A percentile compares a stretch with the other conserved stretches of the same genome.
Conservation (phyloP, 2,797 vertebrate species). For the Steatocranus sp. region DNA sequence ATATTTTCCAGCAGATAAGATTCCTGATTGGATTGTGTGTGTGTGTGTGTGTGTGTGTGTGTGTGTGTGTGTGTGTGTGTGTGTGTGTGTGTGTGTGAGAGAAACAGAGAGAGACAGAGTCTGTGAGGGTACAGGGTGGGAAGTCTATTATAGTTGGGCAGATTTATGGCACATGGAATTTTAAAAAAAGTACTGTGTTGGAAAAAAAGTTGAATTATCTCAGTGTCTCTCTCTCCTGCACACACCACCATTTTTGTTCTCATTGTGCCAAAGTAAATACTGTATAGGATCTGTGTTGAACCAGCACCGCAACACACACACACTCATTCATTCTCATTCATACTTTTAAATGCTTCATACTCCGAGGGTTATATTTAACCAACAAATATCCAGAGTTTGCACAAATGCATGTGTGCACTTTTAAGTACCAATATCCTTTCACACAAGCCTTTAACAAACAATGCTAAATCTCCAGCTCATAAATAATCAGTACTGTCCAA, state of each 20-base stretch:
- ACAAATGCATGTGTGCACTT: neutral
- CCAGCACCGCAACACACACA: constrained; percentile 15
- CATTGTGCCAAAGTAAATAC: constrained; percentile 57
- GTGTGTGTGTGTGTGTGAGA: neutral
- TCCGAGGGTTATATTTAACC: constrained; percentile 17
- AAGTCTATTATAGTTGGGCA: constrained; percentile 8
- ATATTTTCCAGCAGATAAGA: neutral
- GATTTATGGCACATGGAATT: constrained; percentile 40
- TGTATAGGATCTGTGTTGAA: constrained; percentile 47
- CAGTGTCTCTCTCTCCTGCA: constrained; percentile 12
- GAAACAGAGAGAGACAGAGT: neutral
- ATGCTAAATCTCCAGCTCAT: constrained; percentile 45
- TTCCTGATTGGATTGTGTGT: constrained; percentile 1
- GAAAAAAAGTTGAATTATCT: constrained; percentile 26
- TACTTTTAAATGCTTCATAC: constrained; percentile 30
- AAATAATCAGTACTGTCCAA: constrained; percentile 45
- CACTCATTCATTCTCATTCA: constrained; percentile 16
- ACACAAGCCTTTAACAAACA: constrained; percentile 58
- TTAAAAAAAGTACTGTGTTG: constrained; percentile 16
- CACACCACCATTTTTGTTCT: constrained; percentile 68
- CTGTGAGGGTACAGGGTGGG: neutral
- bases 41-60: neutral
- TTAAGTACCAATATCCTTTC: constrained; percentile 42
- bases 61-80: neutral
- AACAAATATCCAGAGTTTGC: neutral